These are phyloP conservation scores for Rhinogobio ventralis DNA, from an alignment of 2,797 vertebrate genomes.

Conservation along the genomic window DNA sequence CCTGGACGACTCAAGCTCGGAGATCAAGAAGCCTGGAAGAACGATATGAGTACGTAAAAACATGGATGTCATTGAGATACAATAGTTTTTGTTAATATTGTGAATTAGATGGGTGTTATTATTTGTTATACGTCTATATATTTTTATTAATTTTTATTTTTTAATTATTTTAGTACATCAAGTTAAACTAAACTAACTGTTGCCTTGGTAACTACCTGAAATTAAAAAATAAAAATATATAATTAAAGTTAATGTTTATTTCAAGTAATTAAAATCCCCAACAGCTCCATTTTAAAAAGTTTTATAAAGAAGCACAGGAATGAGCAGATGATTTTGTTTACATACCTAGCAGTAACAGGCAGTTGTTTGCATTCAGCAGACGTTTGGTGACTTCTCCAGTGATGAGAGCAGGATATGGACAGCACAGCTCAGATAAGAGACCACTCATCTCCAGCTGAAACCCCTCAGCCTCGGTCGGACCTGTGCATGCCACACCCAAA, in stretches of 20 bases:
- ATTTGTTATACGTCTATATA: background rate
- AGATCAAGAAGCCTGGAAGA: conserved; percentile 91
- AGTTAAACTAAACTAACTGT: background rate
- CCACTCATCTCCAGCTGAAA: conserved; percentile 98
- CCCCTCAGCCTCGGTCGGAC: conserved; percentile 90
- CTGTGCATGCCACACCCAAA: conserved; percentile 65
- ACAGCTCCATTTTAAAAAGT: background rate
- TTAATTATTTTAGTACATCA: background rate
- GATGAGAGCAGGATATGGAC: conserved; percentile 88
- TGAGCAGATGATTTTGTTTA: background rate
- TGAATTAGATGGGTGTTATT: background rate
- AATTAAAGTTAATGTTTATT: background rate
- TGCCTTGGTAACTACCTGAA: background rate
- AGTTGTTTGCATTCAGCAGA: conserved; percentile 89
- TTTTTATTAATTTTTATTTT: background rate
- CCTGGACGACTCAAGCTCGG: conserved; percentile 94
- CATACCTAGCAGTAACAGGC: conserved; percentile 93
- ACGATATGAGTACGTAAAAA: background rate
- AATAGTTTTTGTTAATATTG: background rate
- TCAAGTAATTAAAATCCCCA: background rate
- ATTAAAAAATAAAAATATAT: background rate
- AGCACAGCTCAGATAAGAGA: conserved; percentile 90
- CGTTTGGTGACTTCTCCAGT: conserved; percentile 91
- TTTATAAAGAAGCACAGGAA: background rate
- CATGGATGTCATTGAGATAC: background rate